Base-by-base conservation (phyloP, 1,140 invertebrate species). In the Drosophila sulfurigaster region DNA sequence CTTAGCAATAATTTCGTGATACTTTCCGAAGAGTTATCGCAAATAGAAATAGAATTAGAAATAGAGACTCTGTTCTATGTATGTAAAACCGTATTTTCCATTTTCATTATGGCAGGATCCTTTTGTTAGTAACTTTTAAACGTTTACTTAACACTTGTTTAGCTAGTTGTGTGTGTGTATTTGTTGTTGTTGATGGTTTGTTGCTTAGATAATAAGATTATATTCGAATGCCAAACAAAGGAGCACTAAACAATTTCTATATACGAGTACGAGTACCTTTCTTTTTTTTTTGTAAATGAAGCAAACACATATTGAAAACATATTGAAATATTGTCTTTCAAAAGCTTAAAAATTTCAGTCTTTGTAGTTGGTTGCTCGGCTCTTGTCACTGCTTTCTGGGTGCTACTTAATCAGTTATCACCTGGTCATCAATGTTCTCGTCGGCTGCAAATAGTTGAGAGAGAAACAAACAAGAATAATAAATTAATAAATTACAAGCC, bases 281-380 rank as follows among this genome's bases (percentile, higher is more conserved):
- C 20, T 25, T 57, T 20, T 81, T 20, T 81, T 57, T 82, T 46
- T 75, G 69, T 73, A 82, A 80, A 75, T 83, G 54, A 87, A 77
- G 59, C 67, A 79, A 80, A 77, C 80, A 77, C 80, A 75, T 70
- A 87, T 82, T 78, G 82, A 79, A 88, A 91, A 82, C 74, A 89
- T 79, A 72, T 78, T 72, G 80, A 92, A 92, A 92, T 92, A 92
- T 92, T 92, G 91, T 92, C 91, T 83, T 87, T 91, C 80, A 92
- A 92, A 92, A 92, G 91, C 91, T 92, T 91, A 91, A 92, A 92
- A 92, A 92, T 91, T 81, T 92, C 91, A 92, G 91, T 92, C 91
- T 92, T 92, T 92, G 79, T 89, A 90, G 87, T 92, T 88, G 81
- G 69, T 85, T 83, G 82, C 72, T 71, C 66, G 69, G 72, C 65